Percentiles rank a stretch among this genome's conserved stretches.
These are phyloP conservation scores for Porites australiensis DNA, from an alignment of 64 coral and sea anemone genomes.

Conservation along the genomic window DNA sequence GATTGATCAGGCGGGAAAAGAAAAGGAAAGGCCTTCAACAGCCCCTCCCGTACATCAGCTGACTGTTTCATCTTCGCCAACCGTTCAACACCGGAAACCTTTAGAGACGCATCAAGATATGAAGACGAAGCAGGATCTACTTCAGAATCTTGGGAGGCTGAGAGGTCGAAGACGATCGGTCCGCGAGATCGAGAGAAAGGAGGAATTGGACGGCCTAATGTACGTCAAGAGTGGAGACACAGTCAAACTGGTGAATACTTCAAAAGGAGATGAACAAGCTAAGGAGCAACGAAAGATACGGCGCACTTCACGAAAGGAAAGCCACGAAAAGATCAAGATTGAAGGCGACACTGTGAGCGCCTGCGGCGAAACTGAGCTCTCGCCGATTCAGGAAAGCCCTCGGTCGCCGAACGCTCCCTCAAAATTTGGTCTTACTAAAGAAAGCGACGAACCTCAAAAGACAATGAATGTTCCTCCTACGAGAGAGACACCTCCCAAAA, in stretches of 20 bases:
- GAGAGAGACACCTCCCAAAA: constrained; percentile 2
- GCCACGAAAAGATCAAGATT: constrained; percentile 71
- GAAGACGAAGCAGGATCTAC: constrained; percentile 83
- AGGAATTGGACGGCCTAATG: constrained; percentile 92
- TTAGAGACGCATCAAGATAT: constrained; percentile 66
- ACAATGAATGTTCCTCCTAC: background rate
- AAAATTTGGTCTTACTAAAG: background rate
- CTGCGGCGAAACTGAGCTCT: constrained; percentile 58
- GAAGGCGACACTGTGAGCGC: constrained; percentile 9
- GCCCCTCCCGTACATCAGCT: background rate
- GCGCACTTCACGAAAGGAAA: constrained; percentile 81
- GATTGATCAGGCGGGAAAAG: constrained; percentile 75
- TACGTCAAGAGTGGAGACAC: constrained; percentile 89
- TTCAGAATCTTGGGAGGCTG: constrained; percentile 82
- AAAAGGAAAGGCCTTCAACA: constrained; percentile 14
- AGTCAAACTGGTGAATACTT: constrained; percentile 90
- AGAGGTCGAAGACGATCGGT: constrained; percentile 79
- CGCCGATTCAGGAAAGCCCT: constrained; percentile 53
- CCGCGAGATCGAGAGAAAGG: constrained; percentile 89
- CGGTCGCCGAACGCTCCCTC: constrained; percentile 2
- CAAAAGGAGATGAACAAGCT: constrained; percentile 84
- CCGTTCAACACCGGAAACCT: background rate
- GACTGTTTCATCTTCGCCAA: background rate
- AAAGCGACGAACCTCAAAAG: background rate
- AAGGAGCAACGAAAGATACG: constrained; percentile 87